Conservation (phyloP, 2,888 invertebrate genomes). For the Xanthorhoe spadicearia region DNA sequence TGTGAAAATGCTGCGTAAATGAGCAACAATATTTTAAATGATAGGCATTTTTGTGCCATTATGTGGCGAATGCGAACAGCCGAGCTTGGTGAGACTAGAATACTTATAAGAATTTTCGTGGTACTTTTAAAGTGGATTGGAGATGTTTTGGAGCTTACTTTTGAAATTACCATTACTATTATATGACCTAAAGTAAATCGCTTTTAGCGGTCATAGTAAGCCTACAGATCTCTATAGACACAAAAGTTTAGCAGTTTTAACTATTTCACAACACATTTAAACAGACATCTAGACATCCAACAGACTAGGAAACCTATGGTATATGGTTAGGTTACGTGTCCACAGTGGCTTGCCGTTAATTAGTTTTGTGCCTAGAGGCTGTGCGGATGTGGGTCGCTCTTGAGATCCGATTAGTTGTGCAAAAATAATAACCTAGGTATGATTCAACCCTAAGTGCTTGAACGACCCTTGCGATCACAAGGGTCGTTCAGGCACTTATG, state of each 20-base stretch:
- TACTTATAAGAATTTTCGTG: neutral
- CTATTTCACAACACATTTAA: neutral
- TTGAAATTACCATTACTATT: too few relatives aligned
- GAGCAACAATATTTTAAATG: slow-evolving; percentile 6
- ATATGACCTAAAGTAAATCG: too few relatives aligned
- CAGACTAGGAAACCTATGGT: neutral
- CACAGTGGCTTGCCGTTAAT: slow-evolving; percentile 50
- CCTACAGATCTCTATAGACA: too few relatives aligned
- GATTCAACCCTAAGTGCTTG: slow-evolving; percentile 33
- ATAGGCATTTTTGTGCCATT: neutral
- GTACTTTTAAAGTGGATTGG: neutral
- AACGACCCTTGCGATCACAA: neutral
- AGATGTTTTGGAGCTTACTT: neutral
- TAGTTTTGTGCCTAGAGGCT: slow-evolving; percentile 53
- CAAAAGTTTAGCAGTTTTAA: neutral
- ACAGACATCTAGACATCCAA: neutral
- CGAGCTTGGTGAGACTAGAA: neutral
- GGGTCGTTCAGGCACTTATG: too few relatives aligned
- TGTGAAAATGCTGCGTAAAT: slow-evolving; percentile 15
- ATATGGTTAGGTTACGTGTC: neutral
- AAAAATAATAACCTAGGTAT: slow-evolving; percentile 57
- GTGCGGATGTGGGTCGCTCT: slow-evolving; percentile 57
- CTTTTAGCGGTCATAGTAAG: too few relatives aligned
- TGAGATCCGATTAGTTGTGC: slow-evolving; percentile 58
- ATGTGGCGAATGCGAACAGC: neutral